Percentiles rank a stretch among this genome's conserved stretches.
Conservation (phyloP, 1,140 invertebrate genomes). For the Periplaneta americana region DNA sequence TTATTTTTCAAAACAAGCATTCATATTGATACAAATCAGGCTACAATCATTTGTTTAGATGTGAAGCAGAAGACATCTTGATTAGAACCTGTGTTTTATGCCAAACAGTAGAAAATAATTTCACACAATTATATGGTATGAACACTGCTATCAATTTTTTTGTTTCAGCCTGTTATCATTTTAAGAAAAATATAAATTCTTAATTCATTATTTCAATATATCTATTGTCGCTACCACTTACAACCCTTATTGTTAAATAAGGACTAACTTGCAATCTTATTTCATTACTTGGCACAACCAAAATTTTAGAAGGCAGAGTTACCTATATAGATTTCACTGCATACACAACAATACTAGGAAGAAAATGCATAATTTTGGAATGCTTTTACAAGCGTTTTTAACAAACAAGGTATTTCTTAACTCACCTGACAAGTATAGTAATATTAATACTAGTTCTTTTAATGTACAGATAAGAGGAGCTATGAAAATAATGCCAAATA, state of each 20-base stretch:
- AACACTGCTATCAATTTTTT: neutral
- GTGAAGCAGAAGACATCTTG: neutral
- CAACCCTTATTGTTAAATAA: neutral
- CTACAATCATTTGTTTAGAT: neutral
- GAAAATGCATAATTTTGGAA: neutral
- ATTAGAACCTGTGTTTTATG: neutral
- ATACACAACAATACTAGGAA: neutral
- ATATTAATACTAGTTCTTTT: too few relatives aligned
- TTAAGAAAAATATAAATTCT: neutral
- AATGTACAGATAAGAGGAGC: too few relatives aligned
- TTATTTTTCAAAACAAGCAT: neutral
- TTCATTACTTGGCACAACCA: neutral
- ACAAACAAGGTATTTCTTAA: too few relatives aligned
- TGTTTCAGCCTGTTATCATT: neutral
- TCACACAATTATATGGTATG: neutral
- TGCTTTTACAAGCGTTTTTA: neutral
- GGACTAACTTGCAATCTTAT: neutral
- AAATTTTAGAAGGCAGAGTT: neutral
- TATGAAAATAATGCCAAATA: too few relatives aligned
- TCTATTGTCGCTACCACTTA: neutral
- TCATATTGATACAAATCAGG: neutral
- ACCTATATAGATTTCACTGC: neutral
- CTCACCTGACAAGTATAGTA: too few relatives aligned
- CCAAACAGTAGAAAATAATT: neutral
- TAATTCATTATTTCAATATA: neutral